Evolutionary conservation across 2,888 invertebrate genomes (phyloP).

Genomic region (Chouioia cunea): DNA sequence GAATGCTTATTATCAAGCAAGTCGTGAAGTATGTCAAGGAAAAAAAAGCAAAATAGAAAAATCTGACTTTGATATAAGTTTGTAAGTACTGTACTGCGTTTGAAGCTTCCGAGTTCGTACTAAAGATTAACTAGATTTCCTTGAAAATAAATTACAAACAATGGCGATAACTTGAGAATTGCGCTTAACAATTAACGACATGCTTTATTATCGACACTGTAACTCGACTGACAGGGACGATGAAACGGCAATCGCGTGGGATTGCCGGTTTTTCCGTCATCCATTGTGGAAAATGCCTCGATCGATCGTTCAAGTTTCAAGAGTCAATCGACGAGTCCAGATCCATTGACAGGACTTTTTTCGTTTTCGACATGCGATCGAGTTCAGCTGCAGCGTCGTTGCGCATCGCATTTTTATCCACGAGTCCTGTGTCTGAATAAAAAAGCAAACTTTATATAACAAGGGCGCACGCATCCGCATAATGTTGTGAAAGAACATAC

Average conservation of each 20-base stretch:
- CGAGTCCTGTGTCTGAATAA: conserved; percentile 61
- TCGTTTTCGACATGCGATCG: conserved; percentile 86
- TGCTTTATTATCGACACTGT: conserved; percentile 38
- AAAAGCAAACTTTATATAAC: not conserved
- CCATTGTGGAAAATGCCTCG: conserved; percentile 21
- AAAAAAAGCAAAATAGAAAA: conserved; percentile 33
- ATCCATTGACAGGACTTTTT: conserved; percentile 70
- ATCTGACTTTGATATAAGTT: conserved; percentile 29
- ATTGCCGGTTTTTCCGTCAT: conserved; percentile 23
- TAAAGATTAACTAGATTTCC: conserved; percentile 3
- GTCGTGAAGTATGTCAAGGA: conserved; percentile 40
- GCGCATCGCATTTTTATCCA: conserved; percentile 82
- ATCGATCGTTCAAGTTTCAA: conserved; percentile 48
- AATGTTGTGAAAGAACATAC: conserved; percentile 43
- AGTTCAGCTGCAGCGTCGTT: conserved; percentile 94
- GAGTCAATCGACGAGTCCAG: conserved; percentile 62
- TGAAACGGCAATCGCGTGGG: conserved; percentile 12
- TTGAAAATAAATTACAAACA: conserved; percentile 43
- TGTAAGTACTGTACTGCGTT: conserved; percentile 42
- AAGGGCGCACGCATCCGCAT: too few relatives aligned
- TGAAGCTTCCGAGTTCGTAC: conserved; percentile 22
- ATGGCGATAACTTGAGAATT: conserved; percentile 26
- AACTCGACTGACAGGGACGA: conserved; percentile 37
- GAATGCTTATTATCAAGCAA: conserved; percentile 50
- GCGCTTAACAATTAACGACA: conserved; percentile 38